These are phyloP conservation scores for Pegoplata infirma DNA, from an alignment of 2,888 invertebrate species.

Conservation along the genomic window DNA sequence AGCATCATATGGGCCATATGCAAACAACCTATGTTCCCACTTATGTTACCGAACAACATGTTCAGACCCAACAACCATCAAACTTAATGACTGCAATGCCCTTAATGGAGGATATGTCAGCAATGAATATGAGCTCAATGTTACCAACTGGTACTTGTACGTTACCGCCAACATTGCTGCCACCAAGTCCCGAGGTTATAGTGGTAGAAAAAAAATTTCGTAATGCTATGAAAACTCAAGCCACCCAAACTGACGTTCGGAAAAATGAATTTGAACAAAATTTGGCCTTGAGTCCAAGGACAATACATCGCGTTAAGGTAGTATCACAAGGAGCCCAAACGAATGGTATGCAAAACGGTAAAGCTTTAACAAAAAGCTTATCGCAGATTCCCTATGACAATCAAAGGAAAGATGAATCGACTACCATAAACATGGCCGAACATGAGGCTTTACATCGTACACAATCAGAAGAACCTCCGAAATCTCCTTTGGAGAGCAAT, in stretches of 20 bases:
- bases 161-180: constrained; percentile 68
- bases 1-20: constrained; percentile 71
- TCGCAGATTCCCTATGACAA: constrained; percentile 85
- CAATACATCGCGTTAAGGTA: constrained; percentile 90
- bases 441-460: constrained; percentile 90
- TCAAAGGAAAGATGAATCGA: not conserved
- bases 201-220: constrained; percentile 88
- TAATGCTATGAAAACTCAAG: constrained; percentile 93
- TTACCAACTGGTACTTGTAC: constrained; percentile 29
- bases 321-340: constrained; percentile 95
- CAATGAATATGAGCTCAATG: constrained; percentile 23
- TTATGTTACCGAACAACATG: constrained; percentile 57
- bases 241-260: constrained; percentile 95
- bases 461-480: constrained; percentile 90
- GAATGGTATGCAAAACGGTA: constrained; percentile 86
- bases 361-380: constrained; percentile 89
- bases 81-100: constrained; percentile 60
- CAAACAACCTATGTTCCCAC: constrained; percentile 67
- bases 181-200: constrained; percentile 74
- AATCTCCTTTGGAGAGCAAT: constrained; percentile 79
- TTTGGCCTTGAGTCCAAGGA: constrained; percentile 86
- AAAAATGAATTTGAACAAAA: constrained; percentile 85
- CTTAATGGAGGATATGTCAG: constrained; percentile 51
- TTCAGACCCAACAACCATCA: constrained; percentile 63
- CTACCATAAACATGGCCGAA: constrained; percentile 73